These are phyloP conservation scores for Andrena bicolor DNA, from an alignment of 2,888 invertebrate genomes.

Conservation along the genomic window DNA sequence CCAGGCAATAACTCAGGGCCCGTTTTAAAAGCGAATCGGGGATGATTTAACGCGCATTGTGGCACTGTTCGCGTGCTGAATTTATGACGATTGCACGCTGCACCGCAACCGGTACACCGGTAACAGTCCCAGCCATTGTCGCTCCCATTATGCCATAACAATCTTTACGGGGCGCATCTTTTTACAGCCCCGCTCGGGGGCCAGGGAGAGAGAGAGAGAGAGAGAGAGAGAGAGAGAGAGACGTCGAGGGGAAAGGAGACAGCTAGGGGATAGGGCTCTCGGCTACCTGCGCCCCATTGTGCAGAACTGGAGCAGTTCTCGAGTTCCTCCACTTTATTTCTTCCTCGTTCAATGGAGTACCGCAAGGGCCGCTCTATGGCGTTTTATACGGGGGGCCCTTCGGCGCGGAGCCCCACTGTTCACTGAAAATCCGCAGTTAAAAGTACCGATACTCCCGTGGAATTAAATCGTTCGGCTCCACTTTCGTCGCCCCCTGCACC, in stretches of 20 bases:
- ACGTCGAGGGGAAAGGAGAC: conserved; percentile 17
- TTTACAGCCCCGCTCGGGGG: conserved; percentile 37
- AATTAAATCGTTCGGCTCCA: conserved; percentile 31
- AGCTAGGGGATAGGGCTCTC: conserved; percentile 45
- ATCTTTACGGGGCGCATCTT: conserved; percentile 75
- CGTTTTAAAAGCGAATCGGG: conserved; percentile 71
- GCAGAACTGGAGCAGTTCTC: conserved; percentile 78
- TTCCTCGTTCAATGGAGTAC: conserved; percentile 74
- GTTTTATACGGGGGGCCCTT: conserved; percentile 34
- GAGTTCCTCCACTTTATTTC: conserved; percentile 77
- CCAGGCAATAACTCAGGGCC: conserved; percentile 72
- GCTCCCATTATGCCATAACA: conserved; percentile 77
- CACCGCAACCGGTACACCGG: conserved; percentile 56
- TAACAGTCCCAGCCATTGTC: conserved; percentile 74
- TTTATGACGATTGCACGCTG: conserved; percentile 71
- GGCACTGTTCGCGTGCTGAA: conserved; percentile 75
- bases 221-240: conserved; percentile 5
- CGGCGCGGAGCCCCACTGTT: conserved; percentile 28
- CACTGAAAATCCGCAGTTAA: conserved; percentile 37
- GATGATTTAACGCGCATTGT: conserved; percentile 80
- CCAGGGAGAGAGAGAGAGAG: not conserved
- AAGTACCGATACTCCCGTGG: conserved; percentile 29
- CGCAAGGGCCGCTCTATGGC: conserved; percentile 69
- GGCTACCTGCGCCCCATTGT: conserved; percentile 78
- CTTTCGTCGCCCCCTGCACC: not conserved